A percentile compares a stretch with the other conserved stretches of the same genome.
Evolutionary conservation across 2,888 invertebrate genomes (phyloP).

Genomic region (Anorthoa munda): DNA sequence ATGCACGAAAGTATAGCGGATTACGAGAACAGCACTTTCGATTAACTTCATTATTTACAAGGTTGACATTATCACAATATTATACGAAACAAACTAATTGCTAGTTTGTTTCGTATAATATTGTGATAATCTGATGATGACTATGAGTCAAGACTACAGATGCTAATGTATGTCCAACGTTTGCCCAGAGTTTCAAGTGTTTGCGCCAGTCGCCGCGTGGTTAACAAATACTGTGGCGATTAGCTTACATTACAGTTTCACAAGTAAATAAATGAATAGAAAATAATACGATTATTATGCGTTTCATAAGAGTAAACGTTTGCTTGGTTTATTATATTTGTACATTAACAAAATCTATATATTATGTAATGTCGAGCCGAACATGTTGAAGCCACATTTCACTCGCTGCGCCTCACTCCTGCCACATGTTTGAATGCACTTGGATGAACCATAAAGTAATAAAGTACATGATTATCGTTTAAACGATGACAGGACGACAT

Average conservation of each 20-base stretch:
- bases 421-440: slow-evolving; percentile 44
- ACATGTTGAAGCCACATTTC: slow-evolving; percentile 33
- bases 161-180: slow-evolving; percentile 11
- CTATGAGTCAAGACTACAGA: not conserved
- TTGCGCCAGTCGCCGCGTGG: slow-evolving; percentile 25
- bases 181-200: slow-evolving; percentile 11
- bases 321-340: slow-evolving; percentile 6
- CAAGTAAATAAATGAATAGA: slow-evolving; percentile 53
- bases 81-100: slow-evolving; percentile 12
- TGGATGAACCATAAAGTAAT: slow-evolving; percentile 13
- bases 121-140: too few species aligned
- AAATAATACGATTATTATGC: slow-evolving; percentile 46
- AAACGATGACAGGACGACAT: not conserved
- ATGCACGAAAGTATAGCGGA: slow-evolving; percentile 21
- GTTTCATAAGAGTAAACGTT: slow-evolving; percentile 29
- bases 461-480: slow-evolving; percentile 4
- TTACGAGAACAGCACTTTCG: slow-evolving; percentile 26
- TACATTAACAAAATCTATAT: slow-evolving; percentile 10
- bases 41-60: slow-evolving; percentile 15
- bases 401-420: not conserved
- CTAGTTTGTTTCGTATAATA: too few species aligned
- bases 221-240: slow-evolving; percentile 35
- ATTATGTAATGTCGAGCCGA: not conserved
- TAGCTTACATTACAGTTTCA: slow-evolving; percentile 48
- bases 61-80: slow-evolving; percentile 24